Percentiles rank a stretch among this genome's conserved stretches.
These are phyloP conservation scores for Premnoplex brunnescens DNA, from an alignment of 2,797 vertebrate genomes.

Conservation along the genomic window DNA sequence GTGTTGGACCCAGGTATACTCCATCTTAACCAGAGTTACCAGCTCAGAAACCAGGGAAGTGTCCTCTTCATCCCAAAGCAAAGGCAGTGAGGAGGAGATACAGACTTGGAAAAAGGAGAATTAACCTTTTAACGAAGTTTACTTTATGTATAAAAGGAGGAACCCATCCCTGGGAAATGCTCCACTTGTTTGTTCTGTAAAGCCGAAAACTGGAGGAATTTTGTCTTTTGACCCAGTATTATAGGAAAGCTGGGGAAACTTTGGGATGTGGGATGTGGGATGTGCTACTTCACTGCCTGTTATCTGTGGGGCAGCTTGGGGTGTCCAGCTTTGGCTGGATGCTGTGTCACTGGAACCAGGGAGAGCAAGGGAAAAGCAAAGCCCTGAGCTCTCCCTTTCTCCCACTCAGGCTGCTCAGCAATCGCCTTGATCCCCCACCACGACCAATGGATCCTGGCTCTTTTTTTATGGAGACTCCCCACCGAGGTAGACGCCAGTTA, in stretches of 20 bases:
- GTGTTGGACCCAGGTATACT: background rate
- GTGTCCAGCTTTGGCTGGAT: fast-evolving
- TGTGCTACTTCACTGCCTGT: fast-evolving
- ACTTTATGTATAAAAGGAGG: background rate
- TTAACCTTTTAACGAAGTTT: background rate
- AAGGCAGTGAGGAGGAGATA: background rate
- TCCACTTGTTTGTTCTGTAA: background rate
- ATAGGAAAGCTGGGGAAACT: background rate
- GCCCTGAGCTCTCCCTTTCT: background rate
- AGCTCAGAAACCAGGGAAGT: background rate
- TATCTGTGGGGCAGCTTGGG: fast-evolving
- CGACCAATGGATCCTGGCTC: slow-evolving; percentile 39
- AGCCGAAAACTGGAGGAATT: background rate
- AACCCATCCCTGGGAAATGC: background rate
- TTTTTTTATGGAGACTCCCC: slow-evolving; percentile 52
- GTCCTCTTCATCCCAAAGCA: background rate
- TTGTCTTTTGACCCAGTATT: background rate
- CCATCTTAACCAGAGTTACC: background rate
- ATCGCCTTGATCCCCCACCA: slow-evolving; percentile 4
- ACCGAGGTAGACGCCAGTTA: slow-evolving; percentile 49
- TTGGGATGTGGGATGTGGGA: background rate
- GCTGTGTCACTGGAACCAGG: fast-evolving
- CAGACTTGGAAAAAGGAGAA: fast-evolving
- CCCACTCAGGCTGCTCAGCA: background rate
- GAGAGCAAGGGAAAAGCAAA: fast-evolving